Conservation (phyloP, 1,140 invertebrate species). For the Spodoptera litura region DNA sequence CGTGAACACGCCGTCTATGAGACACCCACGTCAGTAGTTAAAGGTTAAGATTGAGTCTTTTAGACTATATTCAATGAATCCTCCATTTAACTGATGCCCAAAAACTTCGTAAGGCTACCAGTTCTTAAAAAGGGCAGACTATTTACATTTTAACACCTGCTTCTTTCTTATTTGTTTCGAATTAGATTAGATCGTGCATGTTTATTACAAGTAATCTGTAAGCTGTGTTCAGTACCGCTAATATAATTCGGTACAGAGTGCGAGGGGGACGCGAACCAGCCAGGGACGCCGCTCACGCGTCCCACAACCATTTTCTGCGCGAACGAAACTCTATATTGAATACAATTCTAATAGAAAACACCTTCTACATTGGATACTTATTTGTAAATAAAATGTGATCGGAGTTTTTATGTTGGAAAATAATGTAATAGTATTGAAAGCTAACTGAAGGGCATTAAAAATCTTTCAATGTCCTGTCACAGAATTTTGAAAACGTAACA, state of each 20-base stretch:
- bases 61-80: background rate
- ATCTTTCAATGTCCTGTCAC: no score
- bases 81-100: background rate
- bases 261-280: slow-evolving; percentile 26
- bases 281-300: slow-evolving; percentile 62
- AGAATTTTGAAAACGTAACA: no score
- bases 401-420: background rate
- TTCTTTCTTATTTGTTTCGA: background rate
- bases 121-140: no score
- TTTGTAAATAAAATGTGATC: background rate
- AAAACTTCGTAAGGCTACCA: background rate
- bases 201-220: slow-evolving; percentile 34
- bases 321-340: slow-evolving; percentile 79
- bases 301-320: slow-evolving; percentile 76
- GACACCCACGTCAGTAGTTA: no score
- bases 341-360: slow-evolving; percentile 73
- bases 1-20: no score
- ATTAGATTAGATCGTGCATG: slow-evolving; percentile 14
- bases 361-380: slow-evolving; percentile 61
- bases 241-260: slow-evolving; percentile 42
- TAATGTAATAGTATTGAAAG: background rate
- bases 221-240: slow-evolving; percentile 15
- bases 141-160: background rate
- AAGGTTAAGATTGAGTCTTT: no score
- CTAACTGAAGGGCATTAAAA: background rate